A percentile compares a stretch with the other conserved stretches of the same genome.
Conservation (phyloP, 2,888 invertebrate species). For the Apeira syringaria region DNA sequence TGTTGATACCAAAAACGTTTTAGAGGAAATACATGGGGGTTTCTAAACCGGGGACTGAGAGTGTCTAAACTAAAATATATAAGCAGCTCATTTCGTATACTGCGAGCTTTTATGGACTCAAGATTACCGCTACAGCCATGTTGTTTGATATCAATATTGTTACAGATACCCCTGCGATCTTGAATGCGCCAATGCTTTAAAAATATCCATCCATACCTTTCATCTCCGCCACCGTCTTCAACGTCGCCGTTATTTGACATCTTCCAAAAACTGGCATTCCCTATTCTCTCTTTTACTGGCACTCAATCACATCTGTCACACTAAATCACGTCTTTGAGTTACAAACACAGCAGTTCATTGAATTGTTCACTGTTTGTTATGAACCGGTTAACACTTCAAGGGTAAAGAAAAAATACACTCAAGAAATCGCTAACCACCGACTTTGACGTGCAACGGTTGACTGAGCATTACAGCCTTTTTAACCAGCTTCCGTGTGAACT, state of each 20-base stretch:
- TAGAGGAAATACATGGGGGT: no score
- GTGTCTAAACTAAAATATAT: no score
- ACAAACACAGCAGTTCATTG: background rate
- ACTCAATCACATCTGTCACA: conserved; percentile 1
- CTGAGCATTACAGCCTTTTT: conserved; percentile 2
- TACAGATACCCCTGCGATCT: no score
- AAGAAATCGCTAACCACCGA: background rate
- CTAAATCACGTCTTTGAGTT: background rate
- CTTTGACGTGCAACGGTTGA: conserved; percentile 4
- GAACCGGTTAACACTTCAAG: background rate
- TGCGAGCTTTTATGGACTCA: no score
- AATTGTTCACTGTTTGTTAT: background rate
- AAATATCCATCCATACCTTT: conserved; percentile 9
- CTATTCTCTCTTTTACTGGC: conserved; percentile 7
- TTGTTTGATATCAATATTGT: no score
- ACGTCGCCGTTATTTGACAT: background rate
- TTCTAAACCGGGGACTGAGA: no score
- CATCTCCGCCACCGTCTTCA: conserved; percentile 1
- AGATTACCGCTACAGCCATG: no score
- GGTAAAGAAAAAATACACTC: no score
- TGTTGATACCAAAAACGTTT: no score
- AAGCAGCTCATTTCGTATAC: no score
- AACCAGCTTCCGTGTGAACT: background rate
- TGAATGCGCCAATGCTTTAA: no score
- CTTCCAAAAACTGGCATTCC: background rate